Conservation (phyloP, 2,113 vertebrate genomes). For the Nansenia antarctica region DNA sequence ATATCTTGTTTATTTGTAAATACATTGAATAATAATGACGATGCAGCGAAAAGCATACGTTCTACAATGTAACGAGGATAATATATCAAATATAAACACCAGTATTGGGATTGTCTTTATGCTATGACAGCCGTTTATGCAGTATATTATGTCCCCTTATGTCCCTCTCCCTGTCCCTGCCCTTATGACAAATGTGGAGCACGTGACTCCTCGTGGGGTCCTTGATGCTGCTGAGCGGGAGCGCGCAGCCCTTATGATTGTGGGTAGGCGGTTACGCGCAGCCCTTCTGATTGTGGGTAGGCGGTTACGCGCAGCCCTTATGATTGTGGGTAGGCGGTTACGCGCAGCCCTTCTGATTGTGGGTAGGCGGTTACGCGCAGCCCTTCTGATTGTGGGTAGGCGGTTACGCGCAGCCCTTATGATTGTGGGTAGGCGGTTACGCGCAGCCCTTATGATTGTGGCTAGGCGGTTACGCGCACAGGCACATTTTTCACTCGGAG, state of each 20-base stretch:
- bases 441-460: slow-evolving; percentile 5
- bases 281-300: too few relatives aligned
- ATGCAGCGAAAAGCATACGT: too few relatives aligned
- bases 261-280: slow-evolving; percentile 10
- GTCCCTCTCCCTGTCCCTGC: background rate
- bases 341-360: slow-evolving; percentile 12
- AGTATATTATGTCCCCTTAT: background rate
- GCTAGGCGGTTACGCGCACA: slow-evolving; percentile 10
- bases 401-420: slow-evolving; percentile 14
- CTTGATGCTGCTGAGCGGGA: background rate
- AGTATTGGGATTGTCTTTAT: too few relatives aligned
- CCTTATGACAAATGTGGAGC: slow-evolving; percentile 22
- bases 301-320: slow-evolving; percentile 19
- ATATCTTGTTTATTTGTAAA: too few relatives aligned
- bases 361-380: slow-evolving; percentile 12
- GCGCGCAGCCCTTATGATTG: slow-evolving; percentile 15
- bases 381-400: background rate
- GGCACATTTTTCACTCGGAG: slow-evolving; percentile 7
- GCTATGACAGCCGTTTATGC: background rate
- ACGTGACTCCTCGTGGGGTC: slow-evolving; percentile 49
- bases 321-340: too few relatives aligned
- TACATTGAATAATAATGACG: too few relatives aligned
- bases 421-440: slow-evolving; percentile 3
- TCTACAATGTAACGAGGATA: too few relatives aligned
- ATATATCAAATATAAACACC: too few relatives aligned